Base-by-base conservation (phyloP, 2,113 vertebrate species). In the Paradisaea rubra region DNA sequence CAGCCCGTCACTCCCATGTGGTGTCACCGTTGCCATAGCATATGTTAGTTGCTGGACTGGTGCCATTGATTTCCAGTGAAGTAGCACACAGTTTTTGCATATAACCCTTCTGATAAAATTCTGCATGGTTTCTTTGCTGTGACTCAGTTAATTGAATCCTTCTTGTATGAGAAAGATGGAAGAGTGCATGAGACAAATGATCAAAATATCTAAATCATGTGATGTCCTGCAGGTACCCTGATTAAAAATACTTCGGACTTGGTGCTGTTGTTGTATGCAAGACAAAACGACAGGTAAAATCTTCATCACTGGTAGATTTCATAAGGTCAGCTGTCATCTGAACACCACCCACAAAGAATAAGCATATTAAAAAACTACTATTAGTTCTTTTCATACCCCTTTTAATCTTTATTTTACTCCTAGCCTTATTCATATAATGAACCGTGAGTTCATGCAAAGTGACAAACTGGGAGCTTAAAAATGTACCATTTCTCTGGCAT, bases 101-200 rank as follows among this genome's bases (percentile, higher is more conserved):
- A 91, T 70, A 97, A 89, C 54, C 87, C 89, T 95, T 91, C 95
- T 96, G 95, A 97, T 95, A 96, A 97, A 97, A 96, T 97, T 93
- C 93, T 95, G 57, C 64, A 71, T 80, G 7, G 13, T 61, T 95
- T 91, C 92, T 96, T 96, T 95, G 82, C 83, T 93, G 44, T 86
- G 81, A 89, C 57, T 95, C 54, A 89, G 80, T 97, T 97, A 96
- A 95, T 89, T 65, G 80, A 97, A 91, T 94, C 25, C 21, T 95
- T 95, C 88, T 69, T 93, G 56, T 66, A 84, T 6, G 56, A 93
- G 60, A 89, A 94, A 92, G 81, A 92, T 91, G 59, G 77, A 95
- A 93, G 59, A 80, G n/a, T 80, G 81, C 76, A 56, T 39, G 81
- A 85, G 50, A 79, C 77, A 91, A 90, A 83, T 0, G 19, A 95